These are phyloP conservation scores for Microcebus griseorufus DNA, from an alignment of 2,113 vertebrate species.

Conservation along the genomic window DNA sequence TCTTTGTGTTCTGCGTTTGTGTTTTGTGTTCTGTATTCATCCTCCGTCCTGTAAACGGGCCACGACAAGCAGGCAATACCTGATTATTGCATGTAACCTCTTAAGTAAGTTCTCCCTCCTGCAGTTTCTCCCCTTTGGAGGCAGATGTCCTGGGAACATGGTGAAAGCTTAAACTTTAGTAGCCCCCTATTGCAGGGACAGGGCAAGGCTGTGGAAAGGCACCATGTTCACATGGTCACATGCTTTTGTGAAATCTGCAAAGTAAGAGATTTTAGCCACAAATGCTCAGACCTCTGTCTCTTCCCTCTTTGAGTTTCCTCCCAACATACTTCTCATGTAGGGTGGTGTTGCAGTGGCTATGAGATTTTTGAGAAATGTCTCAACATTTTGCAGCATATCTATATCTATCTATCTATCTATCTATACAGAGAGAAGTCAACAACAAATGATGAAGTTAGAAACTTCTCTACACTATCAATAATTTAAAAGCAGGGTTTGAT, in stretches of 20 bases:
- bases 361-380: not conserved
- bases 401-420: too few species aligned
- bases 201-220: too few species aligned
- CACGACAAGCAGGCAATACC: too few species aligned
- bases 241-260: conserved; percentile 6
- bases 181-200: not conserved
- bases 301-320: not conserved
- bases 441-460: not conserved
- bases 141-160: not conserved
- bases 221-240: not conserved
- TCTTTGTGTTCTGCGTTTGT: too few species aligned
- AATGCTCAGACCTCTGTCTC: not conserved
- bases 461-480: not conserved
- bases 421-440: not conserved
- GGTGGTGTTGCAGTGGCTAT: not conserved
- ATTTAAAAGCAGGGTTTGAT: not conserved
- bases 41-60: too few species aligned
- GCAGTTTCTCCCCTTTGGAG: not conserved
- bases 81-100: fast-evolving
- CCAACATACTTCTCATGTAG: not conserved
- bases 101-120: too few species aligned
- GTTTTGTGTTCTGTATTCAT: too few species aligned
- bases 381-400: not conserved
- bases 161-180: not conserved
- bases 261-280: not conserved